Base-by-base conservation (phyloP, 1,140 invertebrate species). In the Lysiphlebus fabarum region DNA sequence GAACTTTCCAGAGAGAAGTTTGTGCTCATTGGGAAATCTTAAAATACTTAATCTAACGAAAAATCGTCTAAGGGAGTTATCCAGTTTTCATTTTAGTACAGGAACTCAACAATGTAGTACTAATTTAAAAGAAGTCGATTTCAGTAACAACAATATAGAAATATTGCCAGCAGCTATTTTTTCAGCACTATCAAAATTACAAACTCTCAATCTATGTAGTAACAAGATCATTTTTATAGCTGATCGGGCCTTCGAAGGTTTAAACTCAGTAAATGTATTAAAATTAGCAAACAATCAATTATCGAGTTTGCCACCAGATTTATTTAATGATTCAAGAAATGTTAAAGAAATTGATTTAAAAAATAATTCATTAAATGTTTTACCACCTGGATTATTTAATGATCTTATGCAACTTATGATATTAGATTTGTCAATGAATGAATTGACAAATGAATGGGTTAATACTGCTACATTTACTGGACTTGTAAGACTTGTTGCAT, bases 381-480 rank as follows among this genome's bases (percentile, higher is more conserved):
- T 94, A 5, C 90, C 91, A 17, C 91, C 91, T 0, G 92, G 91
- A 2, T 78, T 95, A 42, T 94, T 95, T 72, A 85, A 85, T 65
- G 90, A 91, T 56, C 78, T 96, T 12, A 84, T 86, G 5, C 90
- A 92, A 71, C 74, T 98, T 33, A 75, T 90, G 56, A 85, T 92
- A 34, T 78, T 97, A 7, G 91, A 96, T 73, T 77, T 95, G 61
- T 90, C 91, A 17, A 84, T 86, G 59, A 97, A 98, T 70, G 87
- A 92, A 72, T 79, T 97, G 36, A 90, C 90, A 38, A 86, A 86
- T 45, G 90, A 91, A 70, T 96, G 89, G 93, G 88, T 92, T 41
- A 93, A 92, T 70, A 85, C 87, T 1, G 91, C 89, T 6, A 94
- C 92, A 5, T 94, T 96, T 77, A 83, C 86, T 36, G 90, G 91